A percentile compares a stretch with the other conserved stretches of the same genome.
These are phyloP conservation scores for Pangasius macronema DNA, from an alignment of 2,797 vertebrate genomes.

Conservation along the genomic window DNA sequence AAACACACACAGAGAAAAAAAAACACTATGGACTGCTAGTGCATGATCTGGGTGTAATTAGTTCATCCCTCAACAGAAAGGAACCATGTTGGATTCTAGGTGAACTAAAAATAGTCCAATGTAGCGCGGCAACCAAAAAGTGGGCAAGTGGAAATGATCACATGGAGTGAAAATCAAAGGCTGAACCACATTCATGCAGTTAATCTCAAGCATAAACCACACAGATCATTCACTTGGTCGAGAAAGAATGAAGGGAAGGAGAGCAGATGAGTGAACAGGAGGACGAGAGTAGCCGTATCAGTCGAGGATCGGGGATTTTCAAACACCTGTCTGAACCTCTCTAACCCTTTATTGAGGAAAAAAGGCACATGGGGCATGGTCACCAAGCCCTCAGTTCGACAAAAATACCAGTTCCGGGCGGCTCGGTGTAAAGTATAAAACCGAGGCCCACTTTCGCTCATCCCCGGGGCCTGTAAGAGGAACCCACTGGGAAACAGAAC, in stretches of 20 bases:
- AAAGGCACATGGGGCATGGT: neutral
- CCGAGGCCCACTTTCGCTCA: constrained; percentile 21
- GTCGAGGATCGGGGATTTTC: neutral
- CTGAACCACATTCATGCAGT: constrained; percentile 27
- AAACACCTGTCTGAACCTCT: constrained; percentile 36
- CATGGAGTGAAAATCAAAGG: neutral
- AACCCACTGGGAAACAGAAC: constrained; percentile 41
- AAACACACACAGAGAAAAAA: neutral
- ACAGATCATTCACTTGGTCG: constrained; percentile 47
- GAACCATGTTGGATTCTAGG: neutral
- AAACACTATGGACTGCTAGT: constrained; percentile 38
- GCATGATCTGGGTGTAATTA: constrained; percentile 48
- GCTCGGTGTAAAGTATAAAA: constrained; percentile 8
- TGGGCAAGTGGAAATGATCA: neutral
- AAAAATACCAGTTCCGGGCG: constrained; percentile 9
- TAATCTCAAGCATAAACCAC: constrained; percentile 41
- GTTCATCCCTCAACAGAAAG: constrained; percentile 14
- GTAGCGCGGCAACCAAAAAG: neutral
- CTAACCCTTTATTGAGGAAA: neutral
- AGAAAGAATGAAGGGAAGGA: constrained; percentile 2
- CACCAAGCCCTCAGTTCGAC: neutral
- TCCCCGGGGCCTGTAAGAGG: constrained; percentile 31
- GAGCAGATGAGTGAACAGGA: constrained; percentile 4
- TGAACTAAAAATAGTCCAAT: constrained; percentile 11
- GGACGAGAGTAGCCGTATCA: neutral